Evolutionary conservation across 2,113 vertebrate species (phyloP), one percentile per base, ranked within the genome.

Genomic region (Heterotis niloticus): DNA sequence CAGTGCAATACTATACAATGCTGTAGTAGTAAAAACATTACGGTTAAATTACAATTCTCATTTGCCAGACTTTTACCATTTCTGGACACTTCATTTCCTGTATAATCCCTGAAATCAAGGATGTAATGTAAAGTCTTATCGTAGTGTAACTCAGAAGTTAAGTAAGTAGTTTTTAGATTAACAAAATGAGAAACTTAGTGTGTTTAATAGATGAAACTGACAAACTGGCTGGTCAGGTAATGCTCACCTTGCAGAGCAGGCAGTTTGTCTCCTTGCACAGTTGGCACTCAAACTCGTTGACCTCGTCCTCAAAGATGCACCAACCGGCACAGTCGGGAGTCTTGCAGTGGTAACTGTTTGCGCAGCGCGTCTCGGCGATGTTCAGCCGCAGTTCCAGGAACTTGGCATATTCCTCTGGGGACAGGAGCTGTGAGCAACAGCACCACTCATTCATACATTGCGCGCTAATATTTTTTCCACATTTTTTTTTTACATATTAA

Each of bases 281-380:
- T 11, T 93, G 84, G 54, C 95, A 96, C 78, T 81, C 81, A 62
- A 96, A 96, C 84, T 94, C 90, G 0, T 96, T 92, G 82, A 96
- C 94, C 0, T 95, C 93, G 0, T 96, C 95, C 88, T 96, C 95
- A 13, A 94, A 95, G 89, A 96, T 92, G 84, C 95, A 96, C 95
- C 95, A 96, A 1, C 95, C 95, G 23, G 83, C 87, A 80, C 95
- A 96, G 91, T 96, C 94, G 0, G 88, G 86, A 0, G 94, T 96
- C 90, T 94, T 92, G 83, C 95, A 96, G 90, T 96, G 95, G 87
- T 93, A 96, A 86, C 94, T 96, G 86, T 93, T 91, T 34, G 91
- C 92, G 0, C 92, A 91, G 68, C 94, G 90, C 62, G 92, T 93
- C 72, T 96, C 95, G 0, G 95, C 95, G 0, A 96, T 92, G 80